These are phyloP conservation scores for Megalops cyprinoides DNA, from an alignment of 2,797 vertebrate genomes.

Conservation along the genomic window DNA sequence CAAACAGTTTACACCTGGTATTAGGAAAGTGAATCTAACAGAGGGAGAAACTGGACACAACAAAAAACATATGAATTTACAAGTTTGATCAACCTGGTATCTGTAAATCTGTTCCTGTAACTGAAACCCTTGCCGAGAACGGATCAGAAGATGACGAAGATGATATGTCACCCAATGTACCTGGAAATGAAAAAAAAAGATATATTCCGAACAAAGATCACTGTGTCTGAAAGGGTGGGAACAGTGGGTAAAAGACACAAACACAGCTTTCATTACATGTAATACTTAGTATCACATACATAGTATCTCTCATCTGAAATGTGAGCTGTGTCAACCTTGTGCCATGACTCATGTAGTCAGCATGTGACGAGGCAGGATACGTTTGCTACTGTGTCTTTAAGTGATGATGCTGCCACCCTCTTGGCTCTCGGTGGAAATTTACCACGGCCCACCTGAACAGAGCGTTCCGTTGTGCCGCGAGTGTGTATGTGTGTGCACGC, in stretches of 20 bases:
- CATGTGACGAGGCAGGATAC: not conserved
- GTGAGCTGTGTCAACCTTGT: not conserved
- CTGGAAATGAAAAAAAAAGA: not conserved
- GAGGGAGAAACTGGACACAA: not conserved
- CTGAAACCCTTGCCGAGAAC: not conserved
- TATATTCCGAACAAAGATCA: not conserved
- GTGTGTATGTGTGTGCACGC: not conserved
- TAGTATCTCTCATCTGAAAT: not conserved
- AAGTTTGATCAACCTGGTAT: not conserved
- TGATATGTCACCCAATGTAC: not conserved
- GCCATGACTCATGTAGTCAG: not conserved
- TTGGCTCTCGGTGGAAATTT: not conserved
- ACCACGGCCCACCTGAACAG: not conserved
- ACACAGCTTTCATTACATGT: not conserved
- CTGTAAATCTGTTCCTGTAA: not conserved
- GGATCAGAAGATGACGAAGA: not conserved
- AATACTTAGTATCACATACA: not conserved
- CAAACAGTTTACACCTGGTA: not conserved
- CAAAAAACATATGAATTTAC: too few species aligned
- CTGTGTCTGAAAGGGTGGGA: conserved; percentile 1
- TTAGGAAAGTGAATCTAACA: not conserved
- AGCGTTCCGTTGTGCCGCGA: not conserved
- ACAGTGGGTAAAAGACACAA: not conserved
- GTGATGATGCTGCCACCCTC: not conserved
- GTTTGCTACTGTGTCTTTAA: not conserved